Evolutionary conservation across 2,797 vertebrate species (phyloP).

Genomic region (Gallinago solitaria): DNA sequence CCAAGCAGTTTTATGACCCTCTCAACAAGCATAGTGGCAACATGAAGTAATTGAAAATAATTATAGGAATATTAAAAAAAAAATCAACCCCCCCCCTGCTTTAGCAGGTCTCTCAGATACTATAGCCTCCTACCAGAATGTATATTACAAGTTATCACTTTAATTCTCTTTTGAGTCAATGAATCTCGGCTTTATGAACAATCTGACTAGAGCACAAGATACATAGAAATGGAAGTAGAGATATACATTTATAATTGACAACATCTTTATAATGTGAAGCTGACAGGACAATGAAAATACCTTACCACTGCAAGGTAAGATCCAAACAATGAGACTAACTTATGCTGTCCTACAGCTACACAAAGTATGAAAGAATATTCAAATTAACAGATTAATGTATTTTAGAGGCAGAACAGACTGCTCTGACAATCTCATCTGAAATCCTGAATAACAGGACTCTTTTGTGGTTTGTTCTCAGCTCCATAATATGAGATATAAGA

Average conservation of each 20-base stretch:
- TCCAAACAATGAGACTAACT: not conserved
- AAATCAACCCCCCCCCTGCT: not conserved
- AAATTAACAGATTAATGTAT: not conserved
- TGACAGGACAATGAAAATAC: not conserved
- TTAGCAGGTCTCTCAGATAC: not conserved
- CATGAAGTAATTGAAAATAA: not conserved
- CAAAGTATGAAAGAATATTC: not conserved
- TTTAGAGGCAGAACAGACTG: not conserved
- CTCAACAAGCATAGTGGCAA: not conserved
- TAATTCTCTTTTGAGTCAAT: not conserved
- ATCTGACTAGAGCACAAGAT: not conserved
- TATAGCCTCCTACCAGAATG: not conserved
- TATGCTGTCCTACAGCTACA: not conserved
- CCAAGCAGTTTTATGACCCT: not conserved
- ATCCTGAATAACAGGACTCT: not conserved
- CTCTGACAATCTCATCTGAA: not conserved
- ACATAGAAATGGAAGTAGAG: not conserved
- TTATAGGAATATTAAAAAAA: not conserved
- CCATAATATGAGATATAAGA: not conserved
- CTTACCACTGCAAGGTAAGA: not conserved
- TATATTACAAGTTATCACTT: not conserved
- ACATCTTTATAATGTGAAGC: not conserved
- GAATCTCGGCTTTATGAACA: not conserved
- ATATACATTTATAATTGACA: not conserved
- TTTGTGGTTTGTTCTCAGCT: not conserved